Evolutionary conservation across 2,888 invertebrate species (phyloP).

Genomic region (Gastrophysa polygoni): DNA sequence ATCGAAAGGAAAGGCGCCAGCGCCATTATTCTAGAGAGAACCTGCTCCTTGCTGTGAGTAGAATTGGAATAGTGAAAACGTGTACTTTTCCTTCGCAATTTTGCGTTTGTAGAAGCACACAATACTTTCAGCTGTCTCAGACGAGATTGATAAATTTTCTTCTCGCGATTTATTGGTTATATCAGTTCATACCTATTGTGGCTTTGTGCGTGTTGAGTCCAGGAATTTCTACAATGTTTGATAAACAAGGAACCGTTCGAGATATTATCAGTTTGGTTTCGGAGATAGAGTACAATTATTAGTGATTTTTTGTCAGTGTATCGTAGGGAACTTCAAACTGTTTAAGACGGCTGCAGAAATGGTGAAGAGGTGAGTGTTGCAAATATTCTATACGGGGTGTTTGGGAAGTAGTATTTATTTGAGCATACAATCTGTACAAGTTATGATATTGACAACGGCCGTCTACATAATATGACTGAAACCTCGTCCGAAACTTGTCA

Average conservation of each 20-base stretch:
- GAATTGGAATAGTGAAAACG: constrained; percentile 17
- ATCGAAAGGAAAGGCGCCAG: constrained; percentile 33
- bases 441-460: no score
- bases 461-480: no score
- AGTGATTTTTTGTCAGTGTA: constrained; percentile 25
- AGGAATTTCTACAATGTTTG: constrained; percentile 28
- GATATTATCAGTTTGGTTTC: constrained; percentile 15
- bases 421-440: no score
- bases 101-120: background rate
- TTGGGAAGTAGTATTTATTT: no score
- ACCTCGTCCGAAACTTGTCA: no score
- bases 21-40: constrained; percentile 45
- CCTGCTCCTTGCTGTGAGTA: constrained; percentile 21
- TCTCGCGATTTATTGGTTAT: no score
- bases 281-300: constrained; percentile 26
- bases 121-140: background rate
- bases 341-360: constrained; percentile 58
- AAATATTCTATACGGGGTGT: no score
- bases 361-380: constrained; percentile 56
- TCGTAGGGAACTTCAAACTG: constrained; percentile 45
- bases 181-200: no score
- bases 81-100: constrained; percentile 6
- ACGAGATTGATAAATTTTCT: no score
- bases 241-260: constrained; percentile 37
- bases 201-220: constrained; percentile 29